phyloP scores from a whole-genome alignment of 2,113 vertebrate species.

The Hypanus sabinus region DNA sequence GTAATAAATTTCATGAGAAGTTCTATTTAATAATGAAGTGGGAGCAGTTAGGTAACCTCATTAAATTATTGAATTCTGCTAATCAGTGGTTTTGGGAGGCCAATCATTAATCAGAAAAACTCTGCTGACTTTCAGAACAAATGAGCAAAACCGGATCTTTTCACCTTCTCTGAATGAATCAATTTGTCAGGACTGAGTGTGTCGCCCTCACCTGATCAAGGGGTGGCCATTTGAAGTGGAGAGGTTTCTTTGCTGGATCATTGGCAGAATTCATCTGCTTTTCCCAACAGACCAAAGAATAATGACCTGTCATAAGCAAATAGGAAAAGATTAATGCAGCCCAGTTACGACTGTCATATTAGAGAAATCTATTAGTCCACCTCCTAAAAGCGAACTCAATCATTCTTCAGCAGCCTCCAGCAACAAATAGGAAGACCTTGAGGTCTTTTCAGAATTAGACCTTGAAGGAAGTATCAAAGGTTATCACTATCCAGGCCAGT shows the following conservation, averaged over 20 bases:
- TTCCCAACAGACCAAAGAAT: constrained; percentile 11
- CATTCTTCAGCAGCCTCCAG: constrained; percentile 12
- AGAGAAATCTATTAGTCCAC: constrained; percentile 21
- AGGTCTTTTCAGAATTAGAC: background rate
- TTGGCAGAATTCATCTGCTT: background rate
- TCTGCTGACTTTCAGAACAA: constrained; percentile 13
- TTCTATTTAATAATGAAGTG: background rate
- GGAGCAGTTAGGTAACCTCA: background rate
- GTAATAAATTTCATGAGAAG: background rate
- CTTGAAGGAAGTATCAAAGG: background rate
- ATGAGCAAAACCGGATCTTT: constrained; percentile 2
- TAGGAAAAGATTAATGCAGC: constrained; percentile 14
- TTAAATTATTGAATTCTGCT: constrained; percentile 14
- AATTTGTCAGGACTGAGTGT: background rate
- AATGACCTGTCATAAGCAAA: constrained; percentile 25
- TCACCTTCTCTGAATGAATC: background rate
- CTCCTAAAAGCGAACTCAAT: constrained; percentile 26
- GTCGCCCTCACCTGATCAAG: background rate
- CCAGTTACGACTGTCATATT: background rate
- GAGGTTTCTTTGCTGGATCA: background rate
- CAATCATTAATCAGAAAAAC: constrained; percentile 1
- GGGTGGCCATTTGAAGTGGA: background rate
- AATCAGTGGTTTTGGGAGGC: background rate
- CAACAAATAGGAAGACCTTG: background rate
- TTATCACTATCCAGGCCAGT: background rate